Conservation (phyloP, 2,797 vertebrate species). For the Pseudocheirus occidentalis region DNA sequence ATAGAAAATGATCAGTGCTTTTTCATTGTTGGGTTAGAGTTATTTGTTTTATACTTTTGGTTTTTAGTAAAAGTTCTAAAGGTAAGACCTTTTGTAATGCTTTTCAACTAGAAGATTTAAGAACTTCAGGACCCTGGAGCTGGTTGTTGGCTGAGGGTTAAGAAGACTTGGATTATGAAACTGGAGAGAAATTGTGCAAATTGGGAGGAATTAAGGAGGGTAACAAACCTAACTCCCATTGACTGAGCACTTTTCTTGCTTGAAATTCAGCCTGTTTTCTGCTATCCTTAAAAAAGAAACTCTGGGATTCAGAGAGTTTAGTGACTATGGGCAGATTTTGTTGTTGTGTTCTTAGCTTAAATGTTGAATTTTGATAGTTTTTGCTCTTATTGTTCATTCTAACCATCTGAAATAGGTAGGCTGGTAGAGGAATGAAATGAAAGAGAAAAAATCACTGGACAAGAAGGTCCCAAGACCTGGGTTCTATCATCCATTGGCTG, state of each 20-base stretch:
- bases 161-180: background rate
- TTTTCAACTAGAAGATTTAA: constrained; percentile 43
- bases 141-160: background rate
- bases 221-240: background rate
- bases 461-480: background rate
- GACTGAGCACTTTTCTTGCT: background rate
- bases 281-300: background rate
- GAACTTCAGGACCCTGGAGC: background rate
- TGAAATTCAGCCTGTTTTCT: background rate
- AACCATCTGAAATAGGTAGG: background rate
- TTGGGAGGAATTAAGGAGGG: background rate
- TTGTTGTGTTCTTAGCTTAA: background rate
- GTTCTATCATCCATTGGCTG: background rate
- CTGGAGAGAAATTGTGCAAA: background rate
- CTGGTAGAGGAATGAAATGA: background rate
- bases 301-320: background rate
- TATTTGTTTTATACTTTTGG: background rate
- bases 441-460: background rate
- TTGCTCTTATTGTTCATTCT: background rate
- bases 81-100: background rate
- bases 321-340: background rate
- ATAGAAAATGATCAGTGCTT: background rate
- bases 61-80: background rate
- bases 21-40: background rate
- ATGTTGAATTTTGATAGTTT: background rate